A percentile compares a stretch with the other conserved stretches of the same genome.
These are phyloP conservation scores for Microcaecilia unicolor DNA, from an alignment of 2,797 vertebrate genomes.

Conservation along the genomic window DNA sequence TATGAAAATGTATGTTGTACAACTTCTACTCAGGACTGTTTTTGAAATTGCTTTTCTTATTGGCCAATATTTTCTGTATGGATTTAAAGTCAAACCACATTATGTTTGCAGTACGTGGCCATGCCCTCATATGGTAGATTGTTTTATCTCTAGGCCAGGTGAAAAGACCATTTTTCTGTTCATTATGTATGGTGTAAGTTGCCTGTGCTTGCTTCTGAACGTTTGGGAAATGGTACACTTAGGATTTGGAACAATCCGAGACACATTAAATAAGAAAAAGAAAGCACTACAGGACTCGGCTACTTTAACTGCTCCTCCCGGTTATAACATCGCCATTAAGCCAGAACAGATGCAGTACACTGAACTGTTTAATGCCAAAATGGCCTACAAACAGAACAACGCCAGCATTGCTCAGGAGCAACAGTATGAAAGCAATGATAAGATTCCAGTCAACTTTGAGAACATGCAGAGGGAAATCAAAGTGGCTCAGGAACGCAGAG, in stretches of 20 bases:
- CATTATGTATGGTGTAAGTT: conserved; percentile 92
- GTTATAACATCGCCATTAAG: conserved; percentile 90
- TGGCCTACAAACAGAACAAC: conserved; percentile 93
- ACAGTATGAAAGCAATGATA: conserved; percentile 87
- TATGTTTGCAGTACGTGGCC: conserved; percentile 73
- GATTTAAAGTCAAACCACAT: too few species aligned
- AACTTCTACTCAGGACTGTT: too few species aligned
- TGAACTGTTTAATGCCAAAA: conserved; percentile 85
- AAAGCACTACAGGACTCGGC: conserved; percentile 57
- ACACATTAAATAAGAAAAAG: conserved; percentile 73
- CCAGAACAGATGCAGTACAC: conserved; percentile 89
- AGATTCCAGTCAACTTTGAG: conserved; percentile 76
- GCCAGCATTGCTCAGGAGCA: conserved; percentile 95
- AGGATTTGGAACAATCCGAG: conserved; percentile 85
- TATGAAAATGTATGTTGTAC: conserved; percentile 89
- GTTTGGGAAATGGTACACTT: conserved; percentile 96
- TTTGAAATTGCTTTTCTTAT: too few species aligned
- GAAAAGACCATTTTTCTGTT: conserved; percentile 96
- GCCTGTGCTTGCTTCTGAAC: conserved; percentile 83
- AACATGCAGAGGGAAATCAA: conserved; percentile 86
- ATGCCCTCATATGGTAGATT: conserved; percentile 91
- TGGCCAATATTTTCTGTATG: too few species aligned
- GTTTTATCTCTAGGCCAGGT: conserved; percentile 90
- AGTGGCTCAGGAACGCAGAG: conserved; percentile 81
- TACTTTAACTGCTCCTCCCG: conserved; percentile 87